Evolutionary conservation across 2,888 invertebrate species (phyloP).

Genomic region (Rhaphigaster nebulosa): DNA sequence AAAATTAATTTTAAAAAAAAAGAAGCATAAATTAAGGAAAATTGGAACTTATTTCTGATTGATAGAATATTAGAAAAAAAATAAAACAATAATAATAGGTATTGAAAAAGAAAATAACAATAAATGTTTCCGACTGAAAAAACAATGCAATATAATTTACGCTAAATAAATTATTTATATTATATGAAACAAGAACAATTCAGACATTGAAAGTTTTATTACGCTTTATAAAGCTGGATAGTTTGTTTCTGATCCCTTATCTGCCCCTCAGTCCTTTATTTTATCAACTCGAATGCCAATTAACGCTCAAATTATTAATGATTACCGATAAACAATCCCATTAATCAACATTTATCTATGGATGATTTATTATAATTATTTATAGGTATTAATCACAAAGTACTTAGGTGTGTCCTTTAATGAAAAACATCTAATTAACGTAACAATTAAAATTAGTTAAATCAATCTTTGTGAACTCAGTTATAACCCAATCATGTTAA

Average conservation of each 20-base stretch:
- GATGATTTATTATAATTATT: slow-evolving; percentile 17
- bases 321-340: background rate
- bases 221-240: background rate
- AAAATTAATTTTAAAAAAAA: no score
- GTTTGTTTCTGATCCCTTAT: background rate
- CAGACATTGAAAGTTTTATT: no score
- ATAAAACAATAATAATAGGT: no score
- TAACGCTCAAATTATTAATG: slow-evolving; percentile 5
- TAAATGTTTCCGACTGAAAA: no score
- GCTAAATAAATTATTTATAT: no score
- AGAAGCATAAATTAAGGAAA: no score
- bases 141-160: no score
- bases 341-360: background rate
- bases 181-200: no score
- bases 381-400: background rate
- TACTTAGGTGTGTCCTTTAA: background rate
- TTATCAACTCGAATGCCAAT: background rate
- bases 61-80: no score
- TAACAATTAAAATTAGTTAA: background rate
- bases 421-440: background rate
- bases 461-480: background rate
- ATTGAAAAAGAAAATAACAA: no score
- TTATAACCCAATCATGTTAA: background rate
- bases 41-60: no score
- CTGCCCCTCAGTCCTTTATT: background rate